These are phyloP conservation scores for Spodoptera frugiperda DNA, from an alignment of 1,140 invertebrate species.

Conservation along the genomic window DNA sequence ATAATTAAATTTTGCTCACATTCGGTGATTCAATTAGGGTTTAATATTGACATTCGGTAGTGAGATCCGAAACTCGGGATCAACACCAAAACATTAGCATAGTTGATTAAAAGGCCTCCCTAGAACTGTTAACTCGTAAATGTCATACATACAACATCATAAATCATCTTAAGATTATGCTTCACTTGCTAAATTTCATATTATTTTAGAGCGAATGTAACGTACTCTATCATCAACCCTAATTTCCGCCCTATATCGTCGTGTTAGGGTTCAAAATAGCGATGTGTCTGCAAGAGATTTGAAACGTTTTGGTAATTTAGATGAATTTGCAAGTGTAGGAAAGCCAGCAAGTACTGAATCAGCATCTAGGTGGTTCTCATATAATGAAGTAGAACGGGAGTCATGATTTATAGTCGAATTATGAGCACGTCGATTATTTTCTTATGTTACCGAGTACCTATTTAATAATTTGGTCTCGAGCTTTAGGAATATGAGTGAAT, in stretches of 20 bases:
- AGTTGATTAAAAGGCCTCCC: slow-evolving; percentile 84
- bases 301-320: slow-evolving; percentile 49
- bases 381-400: slow-evolving; percentile 67
- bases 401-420: slow-evolving; percentile 83
- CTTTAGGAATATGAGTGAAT: too few species aligned
- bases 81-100: slow-evolving; percentile 82
- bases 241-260: slow-evolving; percentile 52
- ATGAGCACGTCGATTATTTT: slow-evolving; percentile 70
- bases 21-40: slow-evolving; percentile 78
- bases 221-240: slow-evolving; percentile 50
- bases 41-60: slow-evolving; percentile 78
- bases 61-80: slow-evolving; percentile 62
- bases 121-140: slow-evolving; percentile 82
- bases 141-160: slow-evolving; percentile 82
- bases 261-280: slow-evolving; percentile 54
- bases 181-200: slow-evolving; percentile 70
- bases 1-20: slow-evolving; percentile 77
- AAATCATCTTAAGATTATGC: slow-evolving; percentile 84
- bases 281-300: slow-evolving; percentile 37
- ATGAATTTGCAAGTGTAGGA: slow-evolving; percentile 72
- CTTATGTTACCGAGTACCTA: slow-evolving; percentile 6
- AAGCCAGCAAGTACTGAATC: slow-evolving; percentile 74
- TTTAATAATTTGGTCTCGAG: neutral
- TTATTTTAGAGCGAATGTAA: slow-evolving; percentile 56
- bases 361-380: slow-evolving; percentile 70